Evolutionary conservation across 2,888 invertebrate genomes (phyloP), one percentile per base, ranked within the genome.

Genomic region (Caenorhabditis panamensis): DNA sequence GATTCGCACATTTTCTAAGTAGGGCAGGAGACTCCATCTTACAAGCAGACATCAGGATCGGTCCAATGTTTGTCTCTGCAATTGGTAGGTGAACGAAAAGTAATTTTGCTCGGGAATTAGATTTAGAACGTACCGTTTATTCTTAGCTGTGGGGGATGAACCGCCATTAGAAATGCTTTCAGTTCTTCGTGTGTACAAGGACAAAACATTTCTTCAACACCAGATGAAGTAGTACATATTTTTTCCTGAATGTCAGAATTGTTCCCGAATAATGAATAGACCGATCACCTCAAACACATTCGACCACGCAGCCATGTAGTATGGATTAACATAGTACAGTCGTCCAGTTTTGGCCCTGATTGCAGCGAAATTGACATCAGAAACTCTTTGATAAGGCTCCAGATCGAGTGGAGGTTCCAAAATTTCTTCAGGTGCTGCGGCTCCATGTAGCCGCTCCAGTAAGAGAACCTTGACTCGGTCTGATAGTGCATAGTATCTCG

Each of bases 81-180:
- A n/a, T n/a, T n/a, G n/a, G n/a, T n/a, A n/a, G n/a, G n/a, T n/a
- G n/a, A n/a, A n/a, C n/a, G n/a, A n/a, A n/a, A n/a, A n/a, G n/a
- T n/a, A n/a, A n/a, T n/a, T n/a, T n/a, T n/a, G n/a, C n/a, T n/a
- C n/a, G n/a, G n/a, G n/a, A n/a, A n/a, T n/a, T n/a, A n/a, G n/a
- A n/a, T n/a, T n/a, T n/a, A n/a, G 76, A 78, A 16, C 11, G 8
- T 37, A 89, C 90, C 91, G 41, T 88, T 91, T 37, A 91, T 89
- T 58, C 89, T 69, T n/a, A 91, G 69, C 79, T 91, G 90, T 4
- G 91, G 91, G 13, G 91, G 91, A 73, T 91, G 89, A 26, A 91
- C 89, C 8, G 91, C 90, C 89, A 90, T 88, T 4, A 90, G 84
- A 62, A 90, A 91, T 20, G 88, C 88, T 59, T 91, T 89, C 37